phyloP scores from a whole-genome alignment of 2,797 vertebrate species.

The Numenius phaeopus region DNA sequence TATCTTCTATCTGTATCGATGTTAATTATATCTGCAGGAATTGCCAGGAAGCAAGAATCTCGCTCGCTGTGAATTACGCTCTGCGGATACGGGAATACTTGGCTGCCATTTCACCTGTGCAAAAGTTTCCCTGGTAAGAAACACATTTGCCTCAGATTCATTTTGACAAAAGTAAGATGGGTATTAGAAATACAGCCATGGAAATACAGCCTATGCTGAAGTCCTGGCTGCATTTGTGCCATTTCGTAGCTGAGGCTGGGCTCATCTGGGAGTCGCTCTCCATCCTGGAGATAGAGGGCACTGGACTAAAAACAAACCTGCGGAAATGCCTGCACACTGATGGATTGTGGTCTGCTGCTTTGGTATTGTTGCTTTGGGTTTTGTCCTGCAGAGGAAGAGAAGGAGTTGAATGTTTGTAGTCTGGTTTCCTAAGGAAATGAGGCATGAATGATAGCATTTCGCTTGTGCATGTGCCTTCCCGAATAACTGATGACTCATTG shows the following conservation, averaged over 20 bases:
- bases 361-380: neutral
- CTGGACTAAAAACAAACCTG: neutral
- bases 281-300: neutral
- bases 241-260: neutral
- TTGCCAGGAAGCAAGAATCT: slow-evolving; percentile 10
- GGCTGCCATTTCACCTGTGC: slow-evolving; percentile 79
- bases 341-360: neutral
- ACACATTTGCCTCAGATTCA: neutral
- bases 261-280: neutral
- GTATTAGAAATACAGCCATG: neutral
- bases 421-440: slow-evolving; percentile 66
- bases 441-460: slow-evolving; percentile 1
- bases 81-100: neutral
- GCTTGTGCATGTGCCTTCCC: neutral
- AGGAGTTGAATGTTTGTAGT: slow-evolving; percentile 31
- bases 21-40: slow-evolving; percentile 22
- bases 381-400: slow-evolving; percentile 40
- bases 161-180: neutral
- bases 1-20: neutral
- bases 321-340: neutral
- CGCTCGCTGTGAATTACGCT: slow-evolving; percentile 45
- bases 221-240: neutral
- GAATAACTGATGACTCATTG: neutral
- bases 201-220: neutral
- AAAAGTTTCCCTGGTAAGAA: slow-evolving; percentile 75